Conservation (phyloP, 2,113 vertebrate species). For the Sigmodon hispidus region DNA sequence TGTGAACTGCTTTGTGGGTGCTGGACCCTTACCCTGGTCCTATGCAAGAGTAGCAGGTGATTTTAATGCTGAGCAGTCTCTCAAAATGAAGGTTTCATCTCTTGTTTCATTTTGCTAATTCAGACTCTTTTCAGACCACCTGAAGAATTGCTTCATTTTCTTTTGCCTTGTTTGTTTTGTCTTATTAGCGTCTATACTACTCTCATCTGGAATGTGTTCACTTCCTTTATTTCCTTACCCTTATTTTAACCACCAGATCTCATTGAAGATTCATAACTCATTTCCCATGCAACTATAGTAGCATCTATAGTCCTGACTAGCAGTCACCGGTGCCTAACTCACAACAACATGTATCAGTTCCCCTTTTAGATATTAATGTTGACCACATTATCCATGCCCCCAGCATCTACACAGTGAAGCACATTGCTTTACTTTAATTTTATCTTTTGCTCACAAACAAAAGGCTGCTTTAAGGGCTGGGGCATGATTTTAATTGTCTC, state of each 20-base stretch:
- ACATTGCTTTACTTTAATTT: neutral
- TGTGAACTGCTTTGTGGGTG: neutral
- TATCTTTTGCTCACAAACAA: neutral
- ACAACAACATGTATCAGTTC: neutral
- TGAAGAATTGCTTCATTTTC: neutral
- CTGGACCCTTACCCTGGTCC: neutral
- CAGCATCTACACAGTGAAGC: neutral
- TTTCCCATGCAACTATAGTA: neutral
- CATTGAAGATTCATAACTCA: neutral
- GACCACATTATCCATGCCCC: neutral
- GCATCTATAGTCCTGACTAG: neutral
- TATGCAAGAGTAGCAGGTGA: neutral
- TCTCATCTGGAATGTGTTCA: neutral
- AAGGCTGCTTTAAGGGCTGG: neutral
- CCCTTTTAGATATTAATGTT: neutral
- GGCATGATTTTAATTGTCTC: neutral
- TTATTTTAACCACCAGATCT: neutral
- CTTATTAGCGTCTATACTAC: neutral
- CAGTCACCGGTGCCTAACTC: neutral
- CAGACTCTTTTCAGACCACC: neutral
- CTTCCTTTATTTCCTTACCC: neutral
- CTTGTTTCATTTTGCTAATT: neutral
- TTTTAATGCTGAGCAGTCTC: neutral
- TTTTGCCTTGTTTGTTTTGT: neutral
- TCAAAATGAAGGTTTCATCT: neutral